Percentiles rank a stretch among this genome's conserved stretches.
Evolutionary conservation across 2,888 invertebrate genomes (phyloP).

Genomic region (Coelopa pilipes): DNA sequence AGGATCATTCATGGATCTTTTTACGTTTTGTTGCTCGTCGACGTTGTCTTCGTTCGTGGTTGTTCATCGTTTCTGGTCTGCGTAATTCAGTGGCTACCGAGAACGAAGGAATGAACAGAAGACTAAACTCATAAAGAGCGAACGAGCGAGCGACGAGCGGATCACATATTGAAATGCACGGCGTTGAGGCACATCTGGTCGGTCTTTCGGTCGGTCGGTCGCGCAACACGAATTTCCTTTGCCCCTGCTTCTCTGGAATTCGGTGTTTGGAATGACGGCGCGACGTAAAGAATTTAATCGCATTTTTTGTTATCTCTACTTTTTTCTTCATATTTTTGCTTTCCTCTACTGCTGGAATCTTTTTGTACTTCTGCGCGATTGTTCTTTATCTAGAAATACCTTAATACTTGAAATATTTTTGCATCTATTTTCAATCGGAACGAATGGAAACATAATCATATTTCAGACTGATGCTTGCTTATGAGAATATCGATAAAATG

Average conservation of each 20-base stretch:
- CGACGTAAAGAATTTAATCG: constrained; percentile 42
- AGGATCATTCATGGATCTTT: constrained; percentile 31
- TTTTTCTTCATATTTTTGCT: constrained; percentile 8
- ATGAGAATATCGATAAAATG: too few species aligned
- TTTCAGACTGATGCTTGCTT: not conserved
- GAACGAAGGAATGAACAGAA: constrained; percentile 32
- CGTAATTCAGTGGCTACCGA: constrained; percentile 43
- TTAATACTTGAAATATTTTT: constrained; percentile 5
- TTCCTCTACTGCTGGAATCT: not conserved
- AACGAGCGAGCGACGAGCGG: constrained; percentile 9
- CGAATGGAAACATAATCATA: not conserved
- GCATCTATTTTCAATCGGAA: not conserved
- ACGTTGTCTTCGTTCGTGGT: too few species aligned
- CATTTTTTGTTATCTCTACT: constrained; percentile 9
- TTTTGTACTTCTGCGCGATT: not conserved
- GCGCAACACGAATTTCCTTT: constrained; percentile 19
- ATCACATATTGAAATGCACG: constrained; percentile 10
- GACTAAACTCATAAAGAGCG: not conserved
- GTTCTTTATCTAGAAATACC: constrained; percentile 3
- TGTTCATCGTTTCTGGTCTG: constrained; percentile 21
- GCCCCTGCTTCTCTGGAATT: constrained; percentile 57
- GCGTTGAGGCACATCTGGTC: constrained; percentile 38
- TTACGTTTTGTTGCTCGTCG: constrained; percentile 26
- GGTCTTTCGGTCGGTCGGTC: constrained; percentile 21
- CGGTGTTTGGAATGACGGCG: constrained; percentile 45